Percentiles rank a stretch among this genome's conserved stretches.
phyloP scores from a whole-genome alignment of 2,113 vertebrate species.

The Xenus cinereus region DNA sequence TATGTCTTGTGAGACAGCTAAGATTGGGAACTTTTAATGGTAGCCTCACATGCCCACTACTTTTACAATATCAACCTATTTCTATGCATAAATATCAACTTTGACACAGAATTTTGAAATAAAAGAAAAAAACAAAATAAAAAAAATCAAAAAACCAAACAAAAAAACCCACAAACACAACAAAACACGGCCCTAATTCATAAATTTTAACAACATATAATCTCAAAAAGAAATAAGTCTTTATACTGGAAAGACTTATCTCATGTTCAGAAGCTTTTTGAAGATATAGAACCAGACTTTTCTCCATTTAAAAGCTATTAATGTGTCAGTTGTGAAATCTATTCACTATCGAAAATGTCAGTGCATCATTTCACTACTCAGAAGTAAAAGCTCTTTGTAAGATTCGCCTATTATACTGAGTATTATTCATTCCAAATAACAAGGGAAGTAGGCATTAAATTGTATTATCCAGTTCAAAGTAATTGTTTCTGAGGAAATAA shows the following conservation, averaged over 20 bases:
- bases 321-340: conserved; percentile 26
- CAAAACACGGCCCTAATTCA: neutral
- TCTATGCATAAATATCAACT: neutral
- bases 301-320: conserved; percentile 27
- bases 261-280: conserved; percentile 5
- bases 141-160: too few species aligned
- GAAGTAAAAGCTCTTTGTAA: conserved; percentile 42
- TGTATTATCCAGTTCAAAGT: conserved; percentile 46
- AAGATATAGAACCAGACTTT: neutral
- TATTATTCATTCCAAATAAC: conserved; percentile 45
- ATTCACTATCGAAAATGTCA: conserved; percentile 52
- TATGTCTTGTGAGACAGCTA: neutral
- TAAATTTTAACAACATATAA: neutral
- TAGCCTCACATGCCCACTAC: neutral
- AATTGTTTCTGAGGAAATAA: conserved; percentile 37
- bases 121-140: too few species aligned
- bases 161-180: neutral
- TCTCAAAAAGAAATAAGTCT: neutral
- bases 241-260: neutral
- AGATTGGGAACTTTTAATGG: neutral
- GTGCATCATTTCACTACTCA: conserved; percentile 33
- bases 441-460: conserved; percentile 36
- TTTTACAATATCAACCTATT: neutral
- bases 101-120: neutral
- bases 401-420: neutral